phyloP scores from a whole-genome alignment of 2,113 vertebrate genomes.

The Ctenomys sociabilis region DNA sequence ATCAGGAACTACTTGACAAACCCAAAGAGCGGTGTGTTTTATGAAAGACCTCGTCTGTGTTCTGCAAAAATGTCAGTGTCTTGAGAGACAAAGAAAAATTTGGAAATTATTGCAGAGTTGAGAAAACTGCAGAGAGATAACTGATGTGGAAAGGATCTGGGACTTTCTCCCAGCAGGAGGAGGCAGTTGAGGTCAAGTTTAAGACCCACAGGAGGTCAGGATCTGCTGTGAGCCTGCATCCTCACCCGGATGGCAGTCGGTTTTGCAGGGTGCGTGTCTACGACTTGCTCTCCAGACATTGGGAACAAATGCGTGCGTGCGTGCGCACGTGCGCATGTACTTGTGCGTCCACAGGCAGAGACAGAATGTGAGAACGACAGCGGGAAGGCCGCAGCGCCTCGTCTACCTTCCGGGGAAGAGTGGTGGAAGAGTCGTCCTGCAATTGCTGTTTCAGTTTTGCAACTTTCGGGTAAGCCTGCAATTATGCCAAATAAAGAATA shows the following conservation, averaged over 20 bases:
- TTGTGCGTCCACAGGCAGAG: background rate
- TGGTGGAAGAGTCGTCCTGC: background rate
- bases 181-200: background rate
- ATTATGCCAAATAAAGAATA: slow-evolving; percentile 35
- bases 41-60: background rate
- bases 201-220: background rate
- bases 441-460: background rate
- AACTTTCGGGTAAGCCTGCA: background rate
- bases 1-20: slow-evolving; percentile 10
- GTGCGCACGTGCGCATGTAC: background rate
- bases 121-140: background rate
- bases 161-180: background rate
- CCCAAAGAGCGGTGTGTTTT: background rate
- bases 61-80: slow-evolving; percentile 7
- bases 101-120: slow-evolving; percentile 6
- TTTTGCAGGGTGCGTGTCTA: background rate
- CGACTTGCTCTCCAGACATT: background rate
- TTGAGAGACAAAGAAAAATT: slow-evolving; percentile 12
- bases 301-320: background rate
- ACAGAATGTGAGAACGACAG: background rate
- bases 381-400: background rate
- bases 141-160: background rate
- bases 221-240: background rate
- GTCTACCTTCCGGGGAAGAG: background rate
- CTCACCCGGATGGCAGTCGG: background rate